Evolutionary conservation across 2,888 invertebrate genomes (phyloP), one percentile per base, ranked within the genome.

Genomic region (Trichopoda pennipes): DNA sequence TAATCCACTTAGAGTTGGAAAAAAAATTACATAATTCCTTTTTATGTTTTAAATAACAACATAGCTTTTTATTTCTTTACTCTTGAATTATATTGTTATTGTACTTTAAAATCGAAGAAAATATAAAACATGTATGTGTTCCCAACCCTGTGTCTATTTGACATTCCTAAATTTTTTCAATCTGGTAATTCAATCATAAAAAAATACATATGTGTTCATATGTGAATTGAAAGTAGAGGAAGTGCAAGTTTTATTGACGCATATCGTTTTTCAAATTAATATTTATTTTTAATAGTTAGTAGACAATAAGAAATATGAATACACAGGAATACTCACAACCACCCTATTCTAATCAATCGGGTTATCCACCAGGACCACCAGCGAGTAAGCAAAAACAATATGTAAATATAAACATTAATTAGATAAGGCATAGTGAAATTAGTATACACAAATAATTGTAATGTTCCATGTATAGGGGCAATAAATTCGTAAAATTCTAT

Each of bases 281-380:
- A 19, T 8, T 47, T 17, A 64, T 60, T 32, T 38, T 44, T 14
- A 74, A n/a, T 6, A 55, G 23, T 28, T 58, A n/a, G 35, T 47
- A 66, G 53, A 64, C n/a, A 58, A 75, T 38, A 77, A 73, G 16
- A 60, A 63, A 21, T 63, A 83, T 85, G 81, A 78, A 82, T 66
- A 49, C 70, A 28, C 77, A 83, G 44, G 80, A 53, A 42, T 80
- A 84, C 69, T 47, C 76, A 16, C 81, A 81, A 19, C 60, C 73
- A 44, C 66, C 60, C 9, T 55, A 73, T 66, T 19, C 78, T 53
- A 21, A 35, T 7, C 78, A 64, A n/a, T 44, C 72, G 0, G 72
- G 21, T 32, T 72, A 64, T 58, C 49, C 42, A 32, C 9, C 56
- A 16, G 51, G 44, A 21, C 66, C 64, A 35, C 77, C 78, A 60